These are phyloP conservation scores for Phrynocephalus forsythii DNA, from an alignment of 2,797 vertebrate species.

Conservation along the genomic window DNA sequence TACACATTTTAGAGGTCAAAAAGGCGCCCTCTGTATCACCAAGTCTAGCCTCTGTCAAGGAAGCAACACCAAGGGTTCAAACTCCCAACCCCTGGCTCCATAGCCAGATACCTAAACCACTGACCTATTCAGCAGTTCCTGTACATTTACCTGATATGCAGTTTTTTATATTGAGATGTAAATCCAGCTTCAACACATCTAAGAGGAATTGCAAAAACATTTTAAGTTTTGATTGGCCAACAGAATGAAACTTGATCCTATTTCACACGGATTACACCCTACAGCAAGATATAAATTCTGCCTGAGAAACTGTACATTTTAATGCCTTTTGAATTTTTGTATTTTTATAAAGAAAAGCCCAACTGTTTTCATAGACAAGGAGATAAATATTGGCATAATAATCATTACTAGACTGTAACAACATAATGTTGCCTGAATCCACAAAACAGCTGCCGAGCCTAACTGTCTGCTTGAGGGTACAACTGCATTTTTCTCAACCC, in stretches of 20 bases:
- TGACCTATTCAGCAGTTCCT: too few species aligned
- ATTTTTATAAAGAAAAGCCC: constrained; percentile 75
- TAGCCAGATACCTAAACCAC: too few species aligned
- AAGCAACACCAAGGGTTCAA: too few species aligned
- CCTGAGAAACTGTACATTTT: constrained; percentile 71
- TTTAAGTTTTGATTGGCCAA: constrained; percentile 78
- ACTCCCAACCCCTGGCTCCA: too few species aligned
- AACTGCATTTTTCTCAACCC: constrained; percentile 68
- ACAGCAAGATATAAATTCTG: constrained; percentile 77
- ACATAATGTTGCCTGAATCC: constrained; percentile 75
- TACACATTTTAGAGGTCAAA: too few species aligned
- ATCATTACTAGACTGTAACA: constrained; percentile 77
- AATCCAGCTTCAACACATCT: constrained; percentile 75
- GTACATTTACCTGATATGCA: constrained; percentile 62
- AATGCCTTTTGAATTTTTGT: constrained; percentile 76
- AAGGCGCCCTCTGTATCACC: too few species aligned
- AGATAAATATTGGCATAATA: constrained; percentile 74
- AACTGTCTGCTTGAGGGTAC: constrained; percentile 72
- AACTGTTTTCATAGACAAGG: constrained; percentile 77
- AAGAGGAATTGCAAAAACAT: constrained; percentile 77
- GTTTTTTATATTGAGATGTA: constrained; percentile 73
- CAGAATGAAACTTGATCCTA: constrained; percentile 72
- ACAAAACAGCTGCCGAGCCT: constrained; percentile 76
- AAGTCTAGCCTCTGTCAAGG: too few species aligned
- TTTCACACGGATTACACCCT: constrained; percentile 70